A percentile compares a stretch with the other conserved stretches of the same genome.
Evolutionary conservation across 1,140 invertebrate genomes (phyloP).

Genomic region (Cotesia typhae): DNA sequence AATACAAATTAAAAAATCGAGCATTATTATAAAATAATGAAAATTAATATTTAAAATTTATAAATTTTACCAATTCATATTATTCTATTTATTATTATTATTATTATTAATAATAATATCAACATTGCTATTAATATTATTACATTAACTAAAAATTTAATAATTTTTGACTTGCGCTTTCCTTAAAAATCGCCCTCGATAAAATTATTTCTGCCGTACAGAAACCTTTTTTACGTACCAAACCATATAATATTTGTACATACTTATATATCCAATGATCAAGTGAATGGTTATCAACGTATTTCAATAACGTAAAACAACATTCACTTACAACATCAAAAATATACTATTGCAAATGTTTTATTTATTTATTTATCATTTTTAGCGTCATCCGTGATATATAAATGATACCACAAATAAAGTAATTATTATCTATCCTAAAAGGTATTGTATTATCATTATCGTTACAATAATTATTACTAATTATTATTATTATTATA

Average conservation of each 20-base stretch:
- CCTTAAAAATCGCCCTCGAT: conserved; percentile 36
- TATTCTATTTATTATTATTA: background rate
- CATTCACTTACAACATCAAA: conserved; percentile 63
- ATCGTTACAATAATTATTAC: background rate
- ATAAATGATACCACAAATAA: background rate
- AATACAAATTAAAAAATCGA: too few species aligned
- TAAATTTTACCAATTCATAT: too few species aligned
- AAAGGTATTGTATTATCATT: conserved; percentile 23
- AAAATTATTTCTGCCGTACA: conserved; percentile 45
- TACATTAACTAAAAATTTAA: conserved; percentile 22
- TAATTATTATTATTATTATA: background rate
- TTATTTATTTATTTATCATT: conserved; percentile 53
- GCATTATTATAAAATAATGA: too few species aligned
- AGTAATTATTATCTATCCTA: conserved; percentile 49
- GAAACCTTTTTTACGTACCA: conserved; percentile 56
- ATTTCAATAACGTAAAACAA: conserved; percentile 49
- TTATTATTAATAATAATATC: too few species aligned
- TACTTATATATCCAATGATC: conserved; percentile 47
- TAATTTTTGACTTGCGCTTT: conserved; percentile 28
- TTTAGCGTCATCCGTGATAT: conserved; percentile 19
- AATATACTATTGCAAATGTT: conserved; percentile 62
- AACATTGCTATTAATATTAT: conserved; percentile 32
- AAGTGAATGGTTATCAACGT: conserved; percentile 20
- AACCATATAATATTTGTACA: conserved; percentile 60
- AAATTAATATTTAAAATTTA: too few species aligned